These are phyloP conservation scores for Conops quadrifasciatus DNA, from an alignment of 2,888 invertebrate species.

Conservation along the genomic window DNA sequence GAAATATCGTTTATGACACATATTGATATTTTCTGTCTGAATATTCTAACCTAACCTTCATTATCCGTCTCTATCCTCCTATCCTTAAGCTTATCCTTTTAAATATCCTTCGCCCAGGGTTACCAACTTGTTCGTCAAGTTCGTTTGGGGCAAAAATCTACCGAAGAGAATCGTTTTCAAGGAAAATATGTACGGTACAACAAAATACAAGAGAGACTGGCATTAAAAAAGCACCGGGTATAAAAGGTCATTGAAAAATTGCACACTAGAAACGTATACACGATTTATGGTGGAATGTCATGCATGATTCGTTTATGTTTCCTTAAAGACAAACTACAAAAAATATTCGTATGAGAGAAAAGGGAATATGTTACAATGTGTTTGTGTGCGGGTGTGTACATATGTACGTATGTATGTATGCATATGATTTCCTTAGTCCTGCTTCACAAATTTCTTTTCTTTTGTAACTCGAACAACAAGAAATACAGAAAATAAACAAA, in stretches of 20 bases:
- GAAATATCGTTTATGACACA: too few relatives aligned
- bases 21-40: too few relatives aligned
- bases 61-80: too few relatives aligned
- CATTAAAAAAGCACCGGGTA: background rate
- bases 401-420: background rate
- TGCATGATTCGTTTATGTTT: background rate
- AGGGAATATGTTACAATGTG: background rate
- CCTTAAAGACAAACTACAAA: too few relatives aligned
- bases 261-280: background rate
- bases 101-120: background rate
- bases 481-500: background rate
- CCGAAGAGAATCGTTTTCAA: too few relatives aligned
- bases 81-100: background rate
- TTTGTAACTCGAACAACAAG: background rate
- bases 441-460: too few relatives aligned
- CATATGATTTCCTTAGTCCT: too few relatives aligned
- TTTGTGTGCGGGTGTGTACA: background rate
- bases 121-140: background rate
- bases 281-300: background rate
- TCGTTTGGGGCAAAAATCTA: background rate
- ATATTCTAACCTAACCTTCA: too few relatives aligned
- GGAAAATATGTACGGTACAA: constrained; percentile 1
- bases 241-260: constrained; percentile 15
- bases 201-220: background rate
- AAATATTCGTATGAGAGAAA: too few relatives aligned